Conservation (phyloP, 2,797 vertebrate genomes). For the Halcyon smyrnensis region DNA sequence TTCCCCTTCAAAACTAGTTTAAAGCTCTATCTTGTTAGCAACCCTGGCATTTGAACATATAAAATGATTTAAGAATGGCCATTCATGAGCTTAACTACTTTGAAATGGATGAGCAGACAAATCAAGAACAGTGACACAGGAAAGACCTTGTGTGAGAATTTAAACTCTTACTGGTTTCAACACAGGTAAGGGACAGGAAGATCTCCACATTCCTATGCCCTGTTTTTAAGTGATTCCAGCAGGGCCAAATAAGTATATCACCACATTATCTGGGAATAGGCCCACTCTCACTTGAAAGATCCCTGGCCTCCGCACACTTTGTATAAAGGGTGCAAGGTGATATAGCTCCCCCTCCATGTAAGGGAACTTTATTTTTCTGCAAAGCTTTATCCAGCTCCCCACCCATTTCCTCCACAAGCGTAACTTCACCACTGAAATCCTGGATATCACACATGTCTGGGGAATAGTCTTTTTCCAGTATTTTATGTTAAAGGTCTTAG, state of each 20-base stretch:
- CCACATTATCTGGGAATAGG: not conserved
- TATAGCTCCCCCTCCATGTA: not conserved
- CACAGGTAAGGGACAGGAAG: not conserved
- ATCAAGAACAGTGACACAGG: not conserved
- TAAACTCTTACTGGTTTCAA: not conserved
- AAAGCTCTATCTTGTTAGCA: not conserved
- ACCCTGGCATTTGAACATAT: not conserved
- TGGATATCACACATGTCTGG: not conserved
- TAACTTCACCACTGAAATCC: not conserved
- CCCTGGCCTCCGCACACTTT: not conserved
- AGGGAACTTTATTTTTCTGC: not conserved
- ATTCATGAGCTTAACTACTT: not conserved
- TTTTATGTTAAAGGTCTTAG: not conserved
- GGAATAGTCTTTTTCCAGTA: not conserved
- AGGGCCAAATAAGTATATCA: not conserved
- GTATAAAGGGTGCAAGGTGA: not conserved
- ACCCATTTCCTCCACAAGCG: accelerated
- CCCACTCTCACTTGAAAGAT: not conserved
- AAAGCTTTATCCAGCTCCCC: not conserved
- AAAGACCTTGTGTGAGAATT: not conserved
- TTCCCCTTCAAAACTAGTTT: too few species aligned
- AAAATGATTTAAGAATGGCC: not conserved
- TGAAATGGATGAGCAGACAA: not conserved
- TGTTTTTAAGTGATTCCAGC: not conserved
- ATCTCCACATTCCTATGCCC: not conserved